Conservation (phyloP, 2,113 vertebrate species). For the Oplegnathus fasciatus region DNA sequence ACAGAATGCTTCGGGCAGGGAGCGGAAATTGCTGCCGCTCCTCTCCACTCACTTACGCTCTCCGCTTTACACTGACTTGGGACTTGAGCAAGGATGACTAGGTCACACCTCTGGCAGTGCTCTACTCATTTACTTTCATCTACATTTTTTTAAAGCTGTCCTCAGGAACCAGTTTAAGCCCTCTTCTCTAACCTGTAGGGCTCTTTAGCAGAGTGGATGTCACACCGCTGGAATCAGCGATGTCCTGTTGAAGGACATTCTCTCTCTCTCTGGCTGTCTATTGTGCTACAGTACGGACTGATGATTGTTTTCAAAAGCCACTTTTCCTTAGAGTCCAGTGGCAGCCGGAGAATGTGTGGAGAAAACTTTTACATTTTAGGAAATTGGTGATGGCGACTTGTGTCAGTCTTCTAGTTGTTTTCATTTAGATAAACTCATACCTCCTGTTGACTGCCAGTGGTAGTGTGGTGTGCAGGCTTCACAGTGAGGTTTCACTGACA, state of each 20-base stretch:
- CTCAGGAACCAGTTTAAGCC: slow-evolving; percentile 37
- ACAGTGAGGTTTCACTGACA: slow-evolving; percentile 1
- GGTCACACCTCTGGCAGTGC: slow-evolving; percentile 46
- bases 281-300: not conserved
- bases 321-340: not conserved
- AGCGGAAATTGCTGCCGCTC: slow-evolving; percentile 56
- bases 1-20: slow-evolving; percentile 60
- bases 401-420: slow-evolving; percentile 3
- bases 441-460: slow-evolving; percentile 11
- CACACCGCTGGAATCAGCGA: slow-evolving; percentile 3
- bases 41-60: slow-evolving; percentile 27
- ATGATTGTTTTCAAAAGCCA: slow-evolving; percentile 14
- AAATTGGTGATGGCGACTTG: not conserved
- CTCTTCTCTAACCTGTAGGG: slow-evolving; percentile 40
- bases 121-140: slow-evolving; percentile 38
- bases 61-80: slow-evolving; percentile 32
- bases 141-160: slow-evolving; percentile 19
- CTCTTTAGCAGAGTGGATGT: slow-evolving; percentile 46
- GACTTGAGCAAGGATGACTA: slow-evolving; percentile 58
- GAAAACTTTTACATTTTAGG: not conserved
- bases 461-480: not conserved
- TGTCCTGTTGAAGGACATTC: slow-evolving; percentile 27
- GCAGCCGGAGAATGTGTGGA: not conserved
- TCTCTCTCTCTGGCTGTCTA: not conserved
- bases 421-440: not conserved